These are phyloP conservation scores for Bucorvus abyssinicus DNA, from an alignment of 2,797 vertebrate species.

Conservation along the genomic window DNA sequence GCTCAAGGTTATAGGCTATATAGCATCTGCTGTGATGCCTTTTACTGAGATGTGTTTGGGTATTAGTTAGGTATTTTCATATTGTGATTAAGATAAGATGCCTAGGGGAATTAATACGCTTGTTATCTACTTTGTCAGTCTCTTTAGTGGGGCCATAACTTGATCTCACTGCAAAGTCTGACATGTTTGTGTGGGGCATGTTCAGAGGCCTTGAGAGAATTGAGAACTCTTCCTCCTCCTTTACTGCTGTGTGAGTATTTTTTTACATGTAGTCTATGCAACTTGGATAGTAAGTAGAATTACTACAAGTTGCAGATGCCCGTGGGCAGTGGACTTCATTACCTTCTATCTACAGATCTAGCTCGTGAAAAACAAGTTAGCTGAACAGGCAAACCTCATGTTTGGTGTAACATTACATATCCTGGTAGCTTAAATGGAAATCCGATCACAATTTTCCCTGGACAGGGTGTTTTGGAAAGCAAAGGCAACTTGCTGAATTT, in stretches of 20 bases:
- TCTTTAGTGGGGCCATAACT: neutral
- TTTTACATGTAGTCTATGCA: neutral
- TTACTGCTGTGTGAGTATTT: neutral
- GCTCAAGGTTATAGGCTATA: neutral
- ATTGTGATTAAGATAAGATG: neutral
- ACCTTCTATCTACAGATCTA: neutral
- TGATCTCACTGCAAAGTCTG: neutral
- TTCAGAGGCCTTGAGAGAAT: neutral
- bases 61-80: neutral
- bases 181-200: neutral
- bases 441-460: neutral
- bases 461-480: neutral
- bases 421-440: neutral
- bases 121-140: neutral
- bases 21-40: neutral
- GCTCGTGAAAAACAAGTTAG: neutral
- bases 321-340: neutral
- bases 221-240: neutral
- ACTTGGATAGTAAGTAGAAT: neutral
- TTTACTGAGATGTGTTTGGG: neutral
- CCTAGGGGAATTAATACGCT: neutral
- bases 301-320: neutral
- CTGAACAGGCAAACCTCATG: neutral
- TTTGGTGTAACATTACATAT: neutral
- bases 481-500: neutral